phyloP scores from a whole-genome alignment of 2,797 vertebrate species.

The Coranthus polyacanthus region DNA sequence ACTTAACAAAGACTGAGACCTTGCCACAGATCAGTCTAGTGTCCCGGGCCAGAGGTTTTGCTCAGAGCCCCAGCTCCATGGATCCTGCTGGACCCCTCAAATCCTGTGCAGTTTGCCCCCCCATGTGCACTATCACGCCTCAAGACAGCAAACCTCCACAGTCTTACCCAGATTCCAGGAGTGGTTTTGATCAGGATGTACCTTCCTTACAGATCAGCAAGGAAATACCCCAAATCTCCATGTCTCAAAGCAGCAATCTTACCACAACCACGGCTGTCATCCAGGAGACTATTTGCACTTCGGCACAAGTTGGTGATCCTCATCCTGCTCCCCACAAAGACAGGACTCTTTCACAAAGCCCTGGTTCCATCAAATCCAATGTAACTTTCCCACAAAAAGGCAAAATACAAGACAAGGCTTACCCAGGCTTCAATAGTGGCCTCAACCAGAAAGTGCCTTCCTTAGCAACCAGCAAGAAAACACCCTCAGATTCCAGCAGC shows the following conservation, averaged over 20 bases:
- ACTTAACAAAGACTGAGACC: not conserved
- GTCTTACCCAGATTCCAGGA: not conserved
- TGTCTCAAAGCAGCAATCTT: too few species aligned
- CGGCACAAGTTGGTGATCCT: too few species aligned
- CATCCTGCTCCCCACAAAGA: too few species aligned
- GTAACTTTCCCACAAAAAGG: too few species aligned
- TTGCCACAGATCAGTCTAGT: not conserved
- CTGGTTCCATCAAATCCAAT: too few species aligned
- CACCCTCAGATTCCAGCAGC: not conserved
- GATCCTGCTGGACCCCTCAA: not conserved
- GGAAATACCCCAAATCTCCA: too few species aligned
- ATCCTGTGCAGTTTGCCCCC: not conserved
- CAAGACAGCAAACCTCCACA: not conserved
- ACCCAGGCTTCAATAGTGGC: not conserved
- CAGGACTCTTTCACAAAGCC: too few species aligned
- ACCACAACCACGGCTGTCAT: too few species aligned
- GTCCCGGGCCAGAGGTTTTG: not conserved
- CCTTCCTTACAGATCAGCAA: slow-evolving; percentile 10
- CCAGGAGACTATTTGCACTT: too few species aligned
- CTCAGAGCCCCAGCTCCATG: not conserved
- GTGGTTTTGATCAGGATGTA: not conserved
- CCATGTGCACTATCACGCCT: not conserved
- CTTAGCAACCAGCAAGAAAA: slow-evolving; percentile 9
- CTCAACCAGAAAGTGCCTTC: slow-evolving; percentile 4
- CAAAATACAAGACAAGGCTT: not conserved